Evolutionary conservation across 2,113 vertebrate species (phyloP).

Genomic region (Thymallus thymallus): DNA sequence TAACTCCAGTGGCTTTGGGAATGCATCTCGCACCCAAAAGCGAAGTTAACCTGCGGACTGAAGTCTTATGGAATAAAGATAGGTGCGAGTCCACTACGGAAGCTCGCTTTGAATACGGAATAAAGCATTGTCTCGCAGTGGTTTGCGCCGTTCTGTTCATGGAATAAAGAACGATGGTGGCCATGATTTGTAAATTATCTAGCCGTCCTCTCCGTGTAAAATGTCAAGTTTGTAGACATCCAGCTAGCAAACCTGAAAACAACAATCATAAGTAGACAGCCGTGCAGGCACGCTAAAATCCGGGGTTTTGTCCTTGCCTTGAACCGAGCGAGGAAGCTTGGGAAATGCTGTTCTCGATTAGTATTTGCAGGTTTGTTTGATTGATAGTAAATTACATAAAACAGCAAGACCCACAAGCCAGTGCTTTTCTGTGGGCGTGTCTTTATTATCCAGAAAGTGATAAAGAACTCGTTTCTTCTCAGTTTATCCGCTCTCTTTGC

Average conservation of each 20-base stretch:
- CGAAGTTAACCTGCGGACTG: slow-evolving; percentile 6
- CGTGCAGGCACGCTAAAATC: slow-evolving; percentile 26
- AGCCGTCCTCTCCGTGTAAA: background rate
- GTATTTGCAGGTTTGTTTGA: accelerated
- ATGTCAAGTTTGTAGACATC: background rate
- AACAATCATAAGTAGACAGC: slow-evolving; percentile 33
- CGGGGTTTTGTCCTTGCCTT: slow-evolving; percentile 28
- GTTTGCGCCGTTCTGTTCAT: slow-evolving; percentile 45
- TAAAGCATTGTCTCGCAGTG: slow-evolving; percentile 33
- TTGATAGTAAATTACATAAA: accelerated
- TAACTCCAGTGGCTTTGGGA: slow-evolving; percentile 29
- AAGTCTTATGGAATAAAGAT: background rate
- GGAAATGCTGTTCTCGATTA: slow-evolving; percentile 53
- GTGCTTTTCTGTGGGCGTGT: background rate
- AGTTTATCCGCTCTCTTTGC: too few species aligned
- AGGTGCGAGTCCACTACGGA: slow-evolving; percentile 4
- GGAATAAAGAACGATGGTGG: slow-evolving; percentile 45
- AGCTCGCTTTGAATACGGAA: slow-evolving; percentile 24
- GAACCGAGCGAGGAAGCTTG: slow-evolving; percentile 19
- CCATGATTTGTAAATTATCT: slow-evolving; percentile 47
- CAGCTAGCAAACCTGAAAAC: too few species aligned
- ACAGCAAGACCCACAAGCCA: slow-evolving; percentile 52
- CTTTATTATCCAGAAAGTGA: background rate
- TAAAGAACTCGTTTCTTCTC: background rate
- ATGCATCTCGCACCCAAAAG: slow-evolving; percentile 48